A percentile compares a stretch with the other conserved stretches of the same genome.
Evolutionary conservation across 2,888 invertebrate species (phyloP).

Genomic region (Chouioia cunea): DNA sequence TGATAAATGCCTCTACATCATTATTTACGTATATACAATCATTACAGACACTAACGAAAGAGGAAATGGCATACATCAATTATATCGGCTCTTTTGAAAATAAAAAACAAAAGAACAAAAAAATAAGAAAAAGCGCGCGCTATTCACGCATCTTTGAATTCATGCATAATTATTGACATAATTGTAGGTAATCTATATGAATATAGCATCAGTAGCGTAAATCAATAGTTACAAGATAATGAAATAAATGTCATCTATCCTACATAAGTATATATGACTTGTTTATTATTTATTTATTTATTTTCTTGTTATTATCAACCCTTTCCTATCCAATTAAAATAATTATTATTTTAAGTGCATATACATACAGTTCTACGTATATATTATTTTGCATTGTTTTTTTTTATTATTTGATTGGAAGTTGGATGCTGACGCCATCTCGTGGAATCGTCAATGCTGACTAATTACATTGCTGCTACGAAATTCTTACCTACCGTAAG

Average conservation of each 20-base stretch:
- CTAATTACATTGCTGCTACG: too few relatives aligned
- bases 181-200: slow-evolving; percentile 67
- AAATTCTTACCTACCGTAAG: too few relatives aligned
- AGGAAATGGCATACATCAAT: too few relatives aligned
- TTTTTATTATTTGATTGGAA: too few relatives aligned
- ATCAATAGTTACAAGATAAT: slow-evolving; percentile 62
- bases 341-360: too few relatives aligned
- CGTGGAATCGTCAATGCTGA: too few relatives aligned
- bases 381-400: too few relatives aligned
- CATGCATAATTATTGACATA: slow-evolving; percentile 68
- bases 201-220: slow-evolving; percentile 66
- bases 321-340: too few relatives aligned
- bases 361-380: too few relatives aligned
- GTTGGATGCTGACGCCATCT: too few relatives aligned
- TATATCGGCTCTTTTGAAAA: too few relatives aligned
- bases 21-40: slow-evolving; percentile 45
- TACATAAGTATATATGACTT: slow-evolving; percentile 44
- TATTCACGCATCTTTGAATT: slow-evolving; percentile 65
- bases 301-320: neutral
- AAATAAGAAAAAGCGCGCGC: slow-evolving; percentile 56
- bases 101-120: slow-evolving; percentile 43
- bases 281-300: slow-evolving; percentile 8
- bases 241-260: slow-evolving; percentile 66
- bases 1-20: too few relatives aligned
- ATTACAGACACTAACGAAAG: slow-evolving; percentile 29